phyloP scores from a whole-genome alignment of 1,140 invertebrate species.

The Nasonia longicornis region DNA sequence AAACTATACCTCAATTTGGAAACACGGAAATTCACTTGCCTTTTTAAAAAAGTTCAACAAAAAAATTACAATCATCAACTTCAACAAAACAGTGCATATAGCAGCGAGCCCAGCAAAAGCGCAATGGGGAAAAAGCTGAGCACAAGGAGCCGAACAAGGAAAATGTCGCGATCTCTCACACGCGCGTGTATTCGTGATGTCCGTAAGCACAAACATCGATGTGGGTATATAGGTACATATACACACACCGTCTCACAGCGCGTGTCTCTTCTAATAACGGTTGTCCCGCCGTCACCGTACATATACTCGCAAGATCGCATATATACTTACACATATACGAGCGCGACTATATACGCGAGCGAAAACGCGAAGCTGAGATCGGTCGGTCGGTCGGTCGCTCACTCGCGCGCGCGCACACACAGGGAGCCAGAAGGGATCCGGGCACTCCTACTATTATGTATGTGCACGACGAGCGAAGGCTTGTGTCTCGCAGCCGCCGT shows the following conservation, averaged over 20 bases:
- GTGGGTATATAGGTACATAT: background rate
- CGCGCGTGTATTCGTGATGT: background rate
- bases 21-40: background rate
- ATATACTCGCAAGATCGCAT: background rate
- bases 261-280: constrained; percentile 40
- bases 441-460: constrained; percentile 49
- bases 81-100: constrained; percentile 15
- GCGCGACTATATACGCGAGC: no score
- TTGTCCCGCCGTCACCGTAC: background rate
- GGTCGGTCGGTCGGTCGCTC: background rate
- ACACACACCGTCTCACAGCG: background rate
- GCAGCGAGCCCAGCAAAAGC: background rate
- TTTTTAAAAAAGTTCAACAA: background rate
- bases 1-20: background rate
- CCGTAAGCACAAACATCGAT: no score
- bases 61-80: background rate
- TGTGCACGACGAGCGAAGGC: constrained; percentile 39
- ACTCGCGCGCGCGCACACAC: background rate
- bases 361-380: no score
- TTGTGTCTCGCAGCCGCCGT: constrained; percentile 1
- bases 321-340: background rate
- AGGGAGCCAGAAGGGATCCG: constrained; percentile 39
- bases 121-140: background rate
- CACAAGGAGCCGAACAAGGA: background rate
- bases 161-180: background rate